Evolutionary conservation across 23 tunicate species (phyloP), one percentile per base, ranked within the genome.

Genomic region (Trididemnum nubilum): DNA sequence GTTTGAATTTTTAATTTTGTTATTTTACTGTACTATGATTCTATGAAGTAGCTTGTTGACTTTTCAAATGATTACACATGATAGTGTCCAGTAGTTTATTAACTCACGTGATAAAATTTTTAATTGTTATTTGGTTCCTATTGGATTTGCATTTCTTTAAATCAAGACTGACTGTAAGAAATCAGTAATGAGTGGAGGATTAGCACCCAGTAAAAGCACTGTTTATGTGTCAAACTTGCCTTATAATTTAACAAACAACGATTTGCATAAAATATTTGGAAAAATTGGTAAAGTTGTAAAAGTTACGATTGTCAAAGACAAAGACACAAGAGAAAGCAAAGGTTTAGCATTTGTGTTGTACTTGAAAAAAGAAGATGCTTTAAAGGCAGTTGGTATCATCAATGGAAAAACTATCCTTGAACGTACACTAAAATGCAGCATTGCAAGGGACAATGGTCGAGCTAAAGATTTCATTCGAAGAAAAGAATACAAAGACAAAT

Each of bases 131-230:
- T n/a, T n/a, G n/a, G n/a, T n/a, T n/a, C n/a, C n/a, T n/a, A n/a
- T n/a, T n/a, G n/a, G n/a, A n/a, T n/a, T n/a, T n/a, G n/a, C n/a
- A n/a, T n/a, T n/a, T n/a, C n/a, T n/a, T n/a, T n/a, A n/a, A n/a
- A n/a, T n/a, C n/a, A n/a, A n/a, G n/a, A n/a, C n/a, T n/a, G n/a
- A n/a, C n/a, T n/a, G n/a, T n/a, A n/a, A n/a, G n/a, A n/a, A n/a
- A n/a, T n/a, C n/a, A n/a, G n/a, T n/a, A n/a, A 83, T 83, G 87
- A 90, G 96, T 72, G 96, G 96, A 2, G 96, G 96, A 1, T 82
- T 91, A 1, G 97, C 90, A 31, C 97, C 97, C 0, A 85, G 89
- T 38, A 91, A 91, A 71, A 91, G 97, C 32, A 91, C 97, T 0
- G 97, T 91, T 28, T 91, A 91, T 82, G 97, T 77, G 2, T 71